phyloP scores from a whole-genome alignment of 2,113 vertebrate genomes.

The Microcebus ravelobensis region DNA sequence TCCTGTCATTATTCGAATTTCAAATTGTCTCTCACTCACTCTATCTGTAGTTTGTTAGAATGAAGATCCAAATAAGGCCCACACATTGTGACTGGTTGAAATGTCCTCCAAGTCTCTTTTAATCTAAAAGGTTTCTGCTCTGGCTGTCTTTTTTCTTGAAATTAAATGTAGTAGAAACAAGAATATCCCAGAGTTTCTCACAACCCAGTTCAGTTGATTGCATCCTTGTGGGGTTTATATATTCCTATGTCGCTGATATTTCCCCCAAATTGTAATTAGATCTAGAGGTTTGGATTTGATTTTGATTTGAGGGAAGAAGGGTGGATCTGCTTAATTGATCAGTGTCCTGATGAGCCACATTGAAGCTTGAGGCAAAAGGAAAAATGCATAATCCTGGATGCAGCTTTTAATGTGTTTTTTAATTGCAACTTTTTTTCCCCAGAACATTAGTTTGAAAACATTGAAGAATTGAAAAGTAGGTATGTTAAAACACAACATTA shows the following conservation, averaged over 20 bases:
- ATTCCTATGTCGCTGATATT: not conserved
- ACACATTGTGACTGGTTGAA: not conserved
- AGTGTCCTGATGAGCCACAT: not conserved
- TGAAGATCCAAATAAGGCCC: not conserved
- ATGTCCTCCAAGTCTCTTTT: not conserved
- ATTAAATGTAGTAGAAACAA: not conserved
- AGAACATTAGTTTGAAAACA: not conserved
- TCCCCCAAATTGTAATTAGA: not conserved
- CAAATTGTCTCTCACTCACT: not conserved
- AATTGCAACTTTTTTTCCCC: not conserved
- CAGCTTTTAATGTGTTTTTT: not conserved
- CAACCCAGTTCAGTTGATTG: not conserved
- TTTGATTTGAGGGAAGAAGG: not conserved
- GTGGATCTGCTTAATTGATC: not conserved
- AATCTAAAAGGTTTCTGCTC: not conserved
- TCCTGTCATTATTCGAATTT: slow-evolving; percentile 2
- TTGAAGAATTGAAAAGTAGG: not conserved
- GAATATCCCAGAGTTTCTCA: not conserved
- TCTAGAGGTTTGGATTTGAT: not conserved
- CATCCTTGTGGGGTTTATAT: not conserved
- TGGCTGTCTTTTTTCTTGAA: not conserved
- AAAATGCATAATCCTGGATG: not conserved
- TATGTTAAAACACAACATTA: not conserved
- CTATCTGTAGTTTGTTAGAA: not conserved
- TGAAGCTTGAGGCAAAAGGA: not conserved